Percentiles rank a stretch among this genome's conserved stretches.
phyloP scores from a whole-genome alignment of 2,797 vertebrate genomes.

The Calcarius lapponicus region DNA sequence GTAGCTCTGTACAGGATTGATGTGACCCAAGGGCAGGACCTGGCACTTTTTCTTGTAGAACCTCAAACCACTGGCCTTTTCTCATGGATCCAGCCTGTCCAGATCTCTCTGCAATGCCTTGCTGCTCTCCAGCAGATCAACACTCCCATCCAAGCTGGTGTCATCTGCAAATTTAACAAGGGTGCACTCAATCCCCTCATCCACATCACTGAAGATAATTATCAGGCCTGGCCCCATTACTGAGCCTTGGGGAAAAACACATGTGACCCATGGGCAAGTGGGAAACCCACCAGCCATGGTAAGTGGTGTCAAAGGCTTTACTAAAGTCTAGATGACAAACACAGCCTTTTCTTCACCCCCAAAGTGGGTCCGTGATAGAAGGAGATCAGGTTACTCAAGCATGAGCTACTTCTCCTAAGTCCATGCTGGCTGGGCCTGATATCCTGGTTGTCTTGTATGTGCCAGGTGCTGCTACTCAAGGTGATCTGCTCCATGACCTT shows the following conservation, averaged over 20 bases:
- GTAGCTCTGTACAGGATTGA: accelerated
- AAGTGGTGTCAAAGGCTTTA: background rate
- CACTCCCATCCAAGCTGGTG: background rate
- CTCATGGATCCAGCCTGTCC: background rate
- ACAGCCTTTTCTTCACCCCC: background rate
- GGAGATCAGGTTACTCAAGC: background rate
- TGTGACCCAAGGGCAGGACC: background rate
- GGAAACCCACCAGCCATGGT: background rate
- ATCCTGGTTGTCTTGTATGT: background rate
- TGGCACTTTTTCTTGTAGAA: background rate
- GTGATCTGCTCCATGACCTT: background rate
- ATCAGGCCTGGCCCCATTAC: background rate
- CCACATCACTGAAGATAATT: background rate
- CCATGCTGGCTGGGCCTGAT: background rate
- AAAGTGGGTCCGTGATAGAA: background rate
- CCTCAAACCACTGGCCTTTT: accelerated
- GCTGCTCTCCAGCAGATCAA: background rate
- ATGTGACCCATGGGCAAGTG: background rate
- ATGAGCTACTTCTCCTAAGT: accelerated
- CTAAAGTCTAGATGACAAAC: background rate
- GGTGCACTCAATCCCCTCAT: background rate
- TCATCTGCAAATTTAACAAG: background rate
- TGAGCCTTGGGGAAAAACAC: background rate
- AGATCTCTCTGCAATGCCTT: background rate
- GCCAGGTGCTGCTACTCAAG: background rate